These are phyloP conservation scores for Chionoecetes opilio DNA, from an alignment of 1,140 invertebrate species.

Conservation along the genomic window DNA sequence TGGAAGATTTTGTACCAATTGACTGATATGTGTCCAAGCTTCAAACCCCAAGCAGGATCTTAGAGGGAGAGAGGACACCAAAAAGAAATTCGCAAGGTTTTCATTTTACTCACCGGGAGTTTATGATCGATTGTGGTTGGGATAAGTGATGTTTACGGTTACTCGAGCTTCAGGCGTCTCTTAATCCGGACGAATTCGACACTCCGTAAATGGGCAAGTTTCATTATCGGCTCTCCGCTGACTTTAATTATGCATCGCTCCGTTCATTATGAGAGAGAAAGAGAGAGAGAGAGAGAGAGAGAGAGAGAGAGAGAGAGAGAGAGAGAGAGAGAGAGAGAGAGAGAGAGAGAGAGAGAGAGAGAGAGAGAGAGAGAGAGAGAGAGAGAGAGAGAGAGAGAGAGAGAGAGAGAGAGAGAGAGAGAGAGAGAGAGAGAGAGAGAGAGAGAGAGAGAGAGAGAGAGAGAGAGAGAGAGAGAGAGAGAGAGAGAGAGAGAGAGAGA, in stretches of 20 bases:
- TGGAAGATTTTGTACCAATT: not conserved
- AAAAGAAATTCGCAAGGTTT: not conserved
- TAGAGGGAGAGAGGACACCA: not conserved
- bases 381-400: not conserved
- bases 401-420: too few species aligned
- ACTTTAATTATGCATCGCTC: not conserved
- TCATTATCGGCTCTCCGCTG: not conserved
- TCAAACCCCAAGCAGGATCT: not conserved
- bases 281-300: slow-evolving; percentile 43
- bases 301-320: slow-evolving; percentile 49
- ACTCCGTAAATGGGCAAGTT: slow-evolving; percentile 6
- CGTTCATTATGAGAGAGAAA: not conserved
- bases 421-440: too few species aligned
- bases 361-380: slow-evolving; percentile 42
- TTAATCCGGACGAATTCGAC: not conserved
- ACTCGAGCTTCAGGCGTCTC: not conserved
- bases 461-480: too few species aligned
- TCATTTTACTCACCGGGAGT: not conserved
- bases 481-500: too few species aligned
- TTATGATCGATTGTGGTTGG: not conserved
- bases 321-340: slow-evolving; percentile 42
- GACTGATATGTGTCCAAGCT: not conserved
- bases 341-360: slow-evolving; percentile 44
- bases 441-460: too few species aligned
- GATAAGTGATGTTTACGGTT: slow-evolving; percentile 17